Percentiles rank a stretch among this genome's conserved stretches.
phyloP scores from a whole-genome alignment of 92 coral and sea anemone species.

The Parazoanthus darwini region DNA sequence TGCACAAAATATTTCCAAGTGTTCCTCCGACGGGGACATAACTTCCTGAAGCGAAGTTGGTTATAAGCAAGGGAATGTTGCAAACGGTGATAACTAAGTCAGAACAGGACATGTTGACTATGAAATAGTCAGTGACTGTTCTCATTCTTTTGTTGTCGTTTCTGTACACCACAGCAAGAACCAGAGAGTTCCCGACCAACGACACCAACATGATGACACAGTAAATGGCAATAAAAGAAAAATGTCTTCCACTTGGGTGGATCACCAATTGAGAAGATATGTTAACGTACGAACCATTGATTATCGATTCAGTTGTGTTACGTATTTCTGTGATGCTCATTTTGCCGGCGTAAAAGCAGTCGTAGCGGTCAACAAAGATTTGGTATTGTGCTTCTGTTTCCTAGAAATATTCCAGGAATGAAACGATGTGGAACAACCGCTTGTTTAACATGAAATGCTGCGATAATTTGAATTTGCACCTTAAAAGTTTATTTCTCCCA shows the following conservation, averaged over 20 bases:
- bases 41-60: neutral
- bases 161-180: too few species aligned
- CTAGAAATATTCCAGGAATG: neutral
- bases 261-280: too few species aligned
- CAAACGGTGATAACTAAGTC: constrained; percentile 48
- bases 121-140: constrained; percentile 58
- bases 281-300: too few species aligned
- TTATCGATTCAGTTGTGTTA: too few species aligned
- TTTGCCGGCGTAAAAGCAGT: neutral
- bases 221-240: neutral
- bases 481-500: too few species aligned
- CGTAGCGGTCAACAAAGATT: neutral
- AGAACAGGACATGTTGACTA: constrained; percentile 60
- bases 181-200: constrained; percentile 51
- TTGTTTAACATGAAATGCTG: too few species aligned
- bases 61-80: constrained; percentile 44
- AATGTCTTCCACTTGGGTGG: too few species aligned
- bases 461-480: too few species aligned
- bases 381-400: neutral
- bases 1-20: constrained; percentile 20
- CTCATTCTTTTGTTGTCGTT: constrained; percentile 6
- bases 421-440: too few species aligned
- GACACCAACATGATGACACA: constrained; percentile 38
- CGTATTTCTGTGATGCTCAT: neutral
- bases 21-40: constrained; percentile 54